phyloP scores from a whole-genome alignment of 1,140 invertebrate genomes.

The Diploscapter pachys region DNA sequence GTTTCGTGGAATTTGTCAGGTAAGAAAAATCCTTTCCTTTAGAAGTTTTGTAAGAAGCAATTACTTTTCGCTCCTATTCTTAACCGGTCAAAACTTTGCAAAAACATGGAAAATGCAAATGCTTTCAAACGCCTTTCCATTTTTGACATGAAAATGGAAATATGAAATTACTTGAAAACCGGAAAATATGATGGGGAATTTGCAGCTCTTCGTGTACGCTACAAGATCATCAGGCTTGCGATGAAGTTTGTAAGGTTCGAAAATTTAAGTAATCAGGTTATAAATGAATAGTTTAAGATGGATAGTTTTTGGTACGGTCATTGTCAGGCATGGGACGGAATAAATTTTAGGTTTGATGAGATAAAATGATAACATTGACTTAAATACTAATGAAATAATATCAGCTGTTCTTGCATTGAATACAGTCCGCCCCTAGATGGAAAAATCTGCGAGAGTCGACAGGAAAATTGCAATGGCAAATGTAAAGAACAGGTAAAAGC shows the following conservation, averaged over 20 bases:
- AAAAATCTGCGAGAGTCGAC: slow-evolving; percentile 27
- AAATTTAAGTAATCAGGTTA: too few relatives aligned
- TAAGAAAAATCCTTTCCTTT: background rate
- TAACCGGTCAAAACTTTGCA: background rate
- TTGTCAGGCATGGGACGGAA: slow-evolving; percentile 36
- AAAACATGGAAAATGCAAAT: background rate
- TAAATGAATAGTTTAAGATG: background rate
- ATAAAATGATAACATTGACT: background rate
- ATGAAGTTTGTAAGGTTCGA: slow-evolving; percentile 34
- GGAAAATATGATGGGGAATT: background rate
- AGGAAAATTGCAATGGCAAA: slow-evolving; percentile 29
- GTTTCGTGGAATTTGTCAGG: background rate
- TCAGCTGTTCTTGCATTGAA: slow-evolving; percentile 37
- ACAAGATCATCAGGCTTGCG: slow-evolving; percentile 38
- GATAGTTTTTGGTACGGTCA: slow-evolving; percentile 42
- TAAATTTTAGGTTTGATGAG: slow-evolving; percentile 27
- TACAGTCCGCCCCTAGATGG: slow-evolving; percentile 35
- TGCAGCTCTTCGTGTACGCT: slow-evolving; percentile 28
- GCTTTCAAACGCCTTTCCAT: too few relatives aligned
- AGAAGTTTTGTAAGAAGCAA: background rate
- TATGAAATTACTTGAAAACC: too few relatives aligned
- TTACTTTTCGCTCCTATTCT: background rate
- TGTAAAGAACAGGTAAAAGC: slow-evolving; percentile 32
- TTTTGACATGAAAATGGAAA: too few relatives aligned
- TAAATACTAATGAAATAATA: background rate